Base-by-base conservation (phyloP, 2,113 vertebrate species). In the Stigmatopora nigra region DNA sequence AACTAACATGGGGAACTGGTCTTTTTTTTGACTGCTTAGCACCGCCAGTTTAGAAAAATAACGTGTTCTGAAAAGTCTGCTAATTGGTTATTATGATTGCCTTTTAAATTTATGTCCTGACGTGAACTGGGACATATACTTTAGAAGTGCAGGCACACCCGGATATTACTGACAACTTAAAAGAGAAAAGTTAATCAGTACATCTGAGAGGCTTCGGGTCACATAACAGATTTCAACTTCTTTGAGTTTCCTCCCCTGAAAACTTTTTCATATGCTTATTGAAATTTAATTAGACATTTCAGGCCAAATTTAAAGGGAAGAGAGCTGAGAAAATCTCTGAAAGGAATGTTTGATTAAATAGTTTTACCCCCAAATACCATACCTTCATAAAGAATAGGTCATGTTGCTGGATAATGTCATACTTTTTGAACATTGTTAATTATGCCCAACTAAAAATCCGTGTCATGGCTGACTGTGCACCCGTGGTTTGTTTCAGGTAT, bases 251-350 rank as follows among this genome's bases (percentile, higher is more conserved):
- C 55, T 67, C 52, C 71, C 67, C 25, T 47, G 35, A 75, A 81
- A 64, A 36, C 49, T 10, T 59, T 38, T 15, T 46, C 70, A 73
- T 48, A 57, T 7, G 36, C 69, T 61, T 49, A 55, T 66, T 72
- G 67, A 75, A 75, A 56, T 78, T 81, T 68, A 83, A 83, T 82
- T 78, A 75, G 73, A 83, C 59, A n/a, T 68, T 79, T 72, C 45
- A 69, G 22, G 67, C 63, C 36, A 2, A 65, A 56, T 76, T 83
- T 64, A 77, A 71, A 86, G 67, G 61, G 38, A 61, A 62, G 17
- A 17, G 11, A 10, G n/a, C 78, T 78, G 72, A 57, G 66, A 4
- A 9, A 41, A 17, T 9, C 36, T 16, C 35, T 41, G 36, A 60
- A 41, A 59, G 36, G 57, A 41, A 41, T 41, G 17, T 59, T 17